Evolutionary conservation across 2,888 invertebrate genomes (phyloP).

Genomic region (Argynnis bischoffii): DNA sequence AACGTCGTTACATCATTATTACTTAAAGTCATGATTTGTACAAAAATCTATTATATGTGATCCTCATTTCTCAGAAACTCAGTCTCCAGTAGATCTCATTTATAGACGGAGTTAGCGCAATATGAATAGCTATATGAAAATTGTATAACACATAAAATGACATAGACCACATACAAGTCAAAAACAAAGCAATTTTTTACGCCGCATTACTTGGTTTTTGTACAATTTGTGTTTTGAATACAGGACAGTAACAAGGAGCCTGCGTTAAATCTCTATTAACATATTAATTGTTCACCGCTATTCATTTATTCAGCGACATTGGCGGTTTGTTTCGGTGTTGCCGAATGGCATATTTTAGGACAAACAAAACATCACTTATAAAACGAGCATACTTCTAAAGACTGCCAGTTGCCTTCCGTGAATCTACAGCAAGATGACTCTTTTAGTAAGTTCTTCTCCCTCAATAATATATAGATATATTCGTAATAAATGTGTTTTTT

Average conservation of each 20-base stretch:
- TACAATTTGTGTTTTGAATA: conserved; percentile 69
- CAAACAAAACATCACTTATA: conserved; percentile 73
- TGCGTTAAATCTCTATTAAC: conserved; percentile 73
- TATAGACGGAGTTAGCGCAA: not conserved
- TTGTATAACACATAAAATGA: conserved; percentile 60
- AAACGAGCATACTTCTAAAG: conserved; percentile 65
- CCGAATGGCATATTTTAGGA: conserved; percentile 73
- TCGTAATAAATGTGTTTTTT: conserved; percentile 6
- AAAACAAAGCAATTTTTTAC: conserved; percentile 63
- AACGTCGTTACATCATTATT: too few species aligned
- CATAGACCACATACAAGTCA: conserved; percentile 42
- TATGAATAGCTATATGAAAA: conserved; percentile 30
- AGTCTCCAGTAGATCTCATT: too few species aligned
- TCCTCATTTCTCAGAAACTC: too few species aligned
- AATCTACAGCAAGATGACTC: conserved; percentile 74
- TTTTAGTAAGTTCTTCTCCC: conserved; percentile 61
- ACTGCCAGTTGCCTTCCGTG: conserved; percentile 71
- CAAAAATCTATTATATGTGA: too few species aligned
- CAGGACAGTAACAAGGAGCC: conserved; percentile 56
- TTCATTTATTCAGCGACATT: conserved; percentile 76
- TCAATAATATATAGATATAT: conserved; percentile 18
- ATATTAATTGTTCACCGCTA: conserved; percentile 75
- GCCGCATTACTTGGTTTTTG: conserved; percentile 62
- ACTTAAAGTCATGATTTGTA: too few species aligned
- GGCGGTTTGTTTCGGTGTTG: conserved; percentile 79